Evolutionary conservation across 2,797 vertebrate species (phyloP), one percentile per base, ranked within the genome.

Genomic region (Morus bassanus): DNA sequence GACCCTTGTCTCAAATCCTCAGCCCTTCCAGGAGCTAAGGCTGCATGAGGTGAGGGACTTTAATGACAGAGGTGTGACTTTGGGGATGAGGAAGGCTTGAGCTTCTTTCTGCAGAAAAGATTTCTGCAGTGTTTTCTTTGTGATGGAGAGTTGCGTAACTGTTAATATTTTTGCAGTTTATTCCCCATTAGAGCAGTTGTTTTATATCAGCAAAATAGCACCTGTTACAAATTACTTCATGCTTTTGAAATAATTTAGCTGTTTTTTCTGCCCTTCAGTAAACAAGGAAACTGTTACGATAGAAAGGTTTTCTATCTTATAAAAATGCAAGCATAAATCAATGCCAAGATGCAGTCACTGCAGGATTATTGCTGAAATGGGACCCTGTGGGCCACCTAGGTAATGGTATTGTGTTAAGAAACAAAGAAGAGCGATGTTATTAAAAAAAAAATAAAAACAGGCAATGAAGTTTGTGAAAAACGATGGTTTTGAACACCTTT

Each of bases 271-370:
- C 83, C 85, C 78, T 96, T 96, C 48, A 61, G 87, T 93, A 90
- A 94, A 89, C 70, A 85, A 80, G 45, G 43, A 74, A 94, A 61
- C 14, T 61, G 85, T 65, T 93, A 59, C 7, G 1, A 92, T 68
- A 64, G 84, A 85, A 83, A 83, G 89, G 68, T 83, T 95, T 96
- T 83, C 75, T 91, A 45, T 85, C 68, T 87, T 74, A 41, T 37
- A 89, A 89, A 96, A 91, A 92, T 50, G 37, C 82, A 74, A 91
- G 21, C 76, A 93, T 93, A 94, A 95, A 97, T 97, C 95, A 96
- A 61, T 91, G 95, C 92, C 93, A 68, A 78, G 72, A 77, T 59
- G 46, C 72, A 91, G 78, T 60, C 61, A 31, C 59, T 89, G 84
- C 46, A 84, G 65, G 75, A 88, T 91, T 93, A 69, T 46, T 93